A percentile compares a stretch with the other conserved stretches of the same genome.
phyloP scores from a whole-genome alignment of 2,888 invertebrate species.

The Tetranychus piercei region DNA sequence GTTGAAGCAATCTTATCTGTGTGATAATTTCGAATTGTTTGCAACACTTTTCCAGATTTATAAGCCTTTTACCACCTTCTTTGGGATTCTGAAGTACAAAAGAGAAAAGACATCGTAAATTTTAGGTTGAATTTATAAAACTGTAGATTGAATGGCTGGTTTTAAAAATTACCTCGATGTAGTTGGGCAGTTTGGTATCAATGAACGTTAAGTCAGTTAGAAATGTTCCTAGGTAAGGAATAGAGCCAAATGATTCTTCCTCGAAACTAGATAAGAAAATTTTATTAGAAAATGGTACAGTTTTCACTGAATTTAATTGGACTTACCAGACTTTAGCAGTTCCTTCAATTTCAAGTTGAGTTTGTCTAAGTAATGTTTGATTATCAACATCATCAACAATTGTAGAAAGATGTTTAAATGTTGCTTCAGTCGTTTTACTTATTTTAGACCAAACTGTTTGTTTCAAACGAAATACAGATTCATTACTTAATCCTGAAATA shows the following conservation, averaged over 20 bases:
- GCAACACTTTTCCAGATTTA: slow-evolving; percentile 92
- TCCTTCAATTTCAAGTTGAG: slow-evolving; percentile 22
- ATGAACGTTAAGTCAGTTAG: slow-evolving; percentile 96
- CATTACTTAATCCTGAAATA: slow-evolving; percentile 23
- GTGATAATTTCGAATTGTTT: slow-evolving; percentile 98
- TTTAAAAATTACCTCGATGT: too few relatives aligned
- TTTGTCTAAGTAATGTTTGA: slow-evolving; percentile 21
- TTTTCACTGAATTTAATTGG: too few relatives aligned
- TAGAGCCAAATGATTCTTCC: slow-evolving; percentile 48
- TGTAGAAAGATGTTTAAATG: slow-evolving; percentile 19
- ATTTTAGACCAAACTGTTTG: slow-evolving; percentile 20
- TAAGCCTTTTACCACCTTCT: slow-evolving; percentile 48
- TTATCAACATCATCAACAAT: slow-evolving; percentile 24
- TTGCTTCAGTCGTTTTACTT: slow-evolving; percentile 13
- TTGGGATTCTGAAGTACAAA: not conserved
- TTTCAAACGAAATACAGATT: slow-evolving; percentile 22
- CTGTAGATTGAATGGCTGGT: too few relatives aligned
- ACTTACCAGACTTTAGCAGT: slow-evolving; percentile 23
- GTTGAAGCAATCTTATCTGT: slow-evolving; percentile 78
- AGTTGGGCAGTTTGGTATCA: too few relatives aligned
- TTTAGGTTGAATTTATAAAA: too few relatives aligned
- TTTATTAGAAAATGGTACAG: too few relatives aligned
- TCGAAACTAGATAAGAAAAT: slow-evolving; percentile 18
- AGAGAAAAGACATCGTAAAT: not conserved
- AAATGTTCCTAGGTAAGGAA: slow-evolving; percentile 93